Conservation (phyloP, 1,140 invertebrate genomes). For the Lasaia peninsularis region DNA sequence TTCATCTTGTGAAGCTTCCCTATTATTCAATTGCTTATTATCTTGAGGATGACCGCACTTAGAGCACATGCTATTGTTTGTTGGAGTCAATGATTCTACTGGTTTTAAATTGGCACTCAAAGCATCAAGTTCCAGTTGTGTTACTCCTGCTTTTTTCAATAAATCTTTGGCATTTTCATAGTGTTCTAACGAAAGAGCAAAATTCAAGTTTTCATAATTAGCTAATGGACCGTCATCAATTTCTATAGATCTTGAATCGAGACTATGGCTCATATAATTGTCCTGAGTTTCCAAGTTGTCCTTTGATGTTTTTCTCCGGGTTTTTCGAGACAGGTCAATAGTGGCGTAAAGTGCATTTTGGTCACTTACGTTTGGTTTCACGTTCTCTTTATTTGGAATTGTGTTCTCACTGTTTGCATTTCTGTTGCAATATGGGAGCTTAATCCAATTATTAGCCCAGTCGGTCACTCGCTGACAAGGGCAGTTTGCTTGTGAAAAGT, state of each 20-base stretch:
- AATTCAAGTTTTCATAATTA: constrained; percentile 87
- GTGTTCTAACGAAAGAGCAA: constrained; percentile 84
- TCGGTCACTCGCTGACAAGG: constrained; percentile 82
- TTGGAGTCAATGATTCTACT: not conserved
- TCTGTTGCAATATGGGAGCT: constrained; percentile 79
- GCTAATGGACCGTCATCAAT: constrained; percentile 53
- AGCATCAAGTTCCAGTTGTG: constrained; percentile 71
- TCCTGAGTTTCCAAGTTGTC: constrained; percentile 19
- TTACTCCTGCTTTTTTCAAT: constrained; percentile 78
- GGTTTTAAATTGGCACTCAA: constrained; percentile 66
- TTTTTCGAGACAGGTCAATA: constrained; percentile 82
- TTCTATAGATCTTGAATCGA: constrained; percentile 28
- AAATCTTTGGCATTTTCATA: constrained; percentile 87
- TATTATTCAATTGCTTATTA: not conserved
- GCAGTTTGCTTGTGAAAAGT: constrained; percentile 67
- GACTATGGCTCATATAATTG: constrained; percentile 18
- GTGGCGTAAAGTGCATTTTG: constrained; percentile 82
- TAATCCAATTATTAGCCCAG: constrained; percentile 81
- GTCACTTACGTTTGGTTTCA: constrained; percentile 61
- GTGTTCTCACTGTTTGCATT: constrained; percentile 58
- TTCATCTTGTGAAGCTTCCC: constrained; percentile 63
- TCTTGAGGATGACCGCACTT: constrained; percentile 81
- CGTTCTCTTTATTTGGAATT: constrained; percentile 74
- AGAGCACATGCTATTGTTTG: constrained; percentile 66
- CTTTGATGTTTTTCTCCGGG: constrained; percentile 59